Evolutionary conservation across 53 echinoderm and acorn worm genomes (phyloP), one percentile per base, ranked within the genome.

Genomic region (Arbacia lixula): DNA sequence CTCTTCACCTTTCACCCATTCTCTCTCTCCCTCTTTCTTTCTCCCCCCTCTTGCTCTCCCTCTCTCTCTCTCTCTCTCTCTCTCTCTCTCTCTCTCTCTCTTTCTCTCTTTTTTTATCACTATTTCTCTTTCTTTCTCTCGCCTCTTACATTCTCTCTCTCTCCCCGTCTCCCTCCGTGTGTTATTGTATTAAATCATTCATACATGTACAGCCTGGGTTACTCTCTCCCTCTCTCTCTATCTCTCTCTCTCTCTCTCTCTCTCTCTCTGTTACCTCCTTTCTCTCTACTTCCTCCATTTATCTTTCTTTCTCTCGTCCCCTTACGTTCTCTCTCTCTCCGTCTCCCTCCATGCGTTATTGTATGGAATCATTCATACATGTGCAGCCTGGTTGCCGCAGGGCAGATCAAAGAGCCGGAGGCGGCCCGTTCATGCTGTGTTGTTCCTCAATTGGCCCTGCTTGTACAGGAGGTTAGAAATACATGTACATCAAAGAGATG

Each of bases 401-500:
- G 74, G 74, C 53, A 19, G 74, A 74, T 74, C 74, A 74, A 74
- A 74, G 69, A 12, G 32, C 74, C 33, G n/a, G 50, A 52, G 74
- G 74, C 52, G 71, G 12, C 71, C 46, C 35, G 33, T 74, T 74
- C 74, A 74, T 53, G 74, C 74, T 74, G 34, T 46, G 32, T 53
- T 74, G 32, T 74, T 74, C 28, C 35, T 46, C 74, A 30, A 74
- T 74, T 34, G 74, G 51, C 26, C 74, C 31, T 34, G 25, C 74
- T 51, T 17, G 19, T 19, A 74, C 74, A 53, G 52, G 53, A 53
- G 74, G 74, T 74, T 74, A 74, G 52, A 74, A 74, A 74, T 74
- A 53, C 74, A 74, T 74, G 74, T 74, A 34, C 74, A 74, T 74
- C 51, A 32, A 53, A 74, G 46, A 74, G 74, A 53, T 74, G 74